Conservation (phyloP, 2,888 invertebrate genomes). For the Patella caerulea region DNA sequence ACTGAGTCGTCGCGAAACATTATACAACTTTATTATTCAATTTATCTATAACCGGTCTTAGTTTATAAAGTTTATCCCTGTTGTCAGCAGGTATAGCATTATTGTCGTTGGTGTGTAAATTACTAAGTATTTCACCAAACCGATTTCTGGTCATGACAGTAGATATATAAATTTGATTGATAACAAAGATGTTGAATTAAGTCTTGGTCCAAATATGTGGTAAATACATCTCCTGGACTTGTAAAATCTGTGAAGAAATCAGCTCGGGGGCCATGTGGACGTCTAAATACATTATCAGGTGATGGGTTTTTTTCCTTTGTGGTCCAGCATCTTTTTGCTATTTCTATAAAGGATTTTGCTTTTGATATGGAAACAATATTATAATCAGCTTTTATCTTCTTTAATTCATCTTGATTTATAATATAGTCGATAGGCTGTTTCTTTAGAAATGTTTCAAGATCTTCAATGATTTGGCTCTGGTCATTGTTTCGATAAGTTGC, state of each 20-base stretch:
- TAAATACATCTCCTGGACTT: background rate
- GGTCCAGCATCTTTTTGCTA: background rate
- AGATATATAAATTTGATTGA: background rate
- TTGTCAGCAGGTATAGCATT: background rate
- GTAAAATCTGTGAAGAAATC: background rate
- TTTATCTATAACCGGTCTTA: background rate
- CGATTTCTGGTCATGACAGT: background rate
- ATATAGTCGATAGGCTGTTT: background rate
- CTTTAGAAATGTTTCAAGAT: background rate
- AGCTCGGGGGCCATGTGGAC: background rate
- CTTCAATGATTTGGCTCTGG: no score
- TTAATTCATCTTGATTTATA: background rate
- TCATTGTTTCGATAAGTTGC: no score
- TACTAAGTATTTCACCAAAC: background rate
- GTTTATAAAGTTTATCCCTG: background rate
- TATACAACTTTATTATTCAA: background rate
- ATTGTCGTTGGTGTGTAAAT: background rate
- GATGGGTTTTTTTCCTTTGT: background rate
- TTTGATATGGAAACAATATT: background rate
- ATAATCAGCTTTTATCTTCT: background rate
- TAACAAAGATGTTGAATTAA: background rate
- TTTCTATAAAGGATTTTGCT: background rate
- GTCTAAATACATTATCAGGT: background rate
- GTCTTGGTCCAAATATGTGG: background rate
- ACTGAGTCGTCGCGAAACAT: background rate